A percentile compares a stretch with the other conserved stretches of the same genome.
Conservation (phyloP, 2,888 invertebrate genomes). For the Lacanobia oleracea region DNA sequence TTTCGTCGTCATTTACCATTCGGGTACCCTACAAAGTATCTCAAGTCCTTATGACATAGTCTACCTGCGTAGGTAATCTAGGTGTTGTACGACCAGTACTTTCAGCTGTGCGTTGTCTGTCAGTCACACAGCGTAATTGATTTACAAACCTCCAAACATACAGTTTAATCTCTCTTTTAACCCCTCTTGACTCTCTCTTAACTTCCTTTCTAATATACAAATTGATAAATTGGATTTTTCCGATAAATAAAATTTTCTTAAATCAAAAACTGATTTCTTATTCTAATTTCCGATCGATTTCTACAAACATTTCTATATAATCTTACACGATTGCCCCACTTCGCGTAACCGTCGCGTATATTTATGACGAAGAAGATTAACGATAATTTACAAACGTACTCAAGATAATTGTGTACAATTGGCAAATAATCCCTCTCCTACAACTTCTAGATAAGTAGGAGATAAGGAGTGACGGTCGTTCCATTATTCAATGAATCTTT, state of each 20-base stretch:
- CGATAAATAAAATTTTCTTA: background rate
- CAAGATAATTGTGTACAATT: slow-evolving; percentile 34
- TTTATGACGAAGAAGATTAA: slow-evolving; percentile 16
- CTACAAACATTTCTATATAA: background rate
- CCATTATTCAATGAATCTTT: slow-evolving; percentile 37
- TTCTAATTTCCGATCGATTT: background rate
- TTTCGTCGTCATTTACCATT: too few species aligned
- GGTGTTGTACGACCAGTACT: too few species aligned
- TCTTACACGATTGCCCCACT: slow-evolving; percentile 22
- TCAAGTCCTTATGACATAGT: too few species aligned
- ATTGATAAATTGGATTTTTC: too few species aligned
- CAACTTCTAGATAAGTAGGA: slow-evolving; percentile 9
- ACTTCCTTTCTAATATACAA: too few species aligned
- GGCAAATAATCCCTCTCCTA: slow-evolving; percentile 37
- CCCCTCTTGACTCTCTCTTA: too few species aligned
- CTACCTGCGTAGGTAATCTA: too few species aligned
- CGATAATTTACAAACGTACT: slow-evolving; percentile 30
- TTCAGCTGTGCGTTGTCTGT: too few species aligned
- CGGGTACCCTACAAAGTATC: too few species aligned
- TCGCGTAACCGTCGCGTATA: slow-evolving; percentile 6
- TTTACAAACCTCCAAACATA: too few species aligned
- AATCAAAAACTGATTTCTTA: background rate
- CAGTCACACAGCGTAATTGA: too few species aligned
- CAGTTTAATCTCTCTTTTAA: too few species aligned
- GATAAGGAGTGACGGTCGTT: slow-evolving; percentile 7